Conservation (phyloP, 2,888 invertebrate species). For the Drosophila infuscata region DNA sequence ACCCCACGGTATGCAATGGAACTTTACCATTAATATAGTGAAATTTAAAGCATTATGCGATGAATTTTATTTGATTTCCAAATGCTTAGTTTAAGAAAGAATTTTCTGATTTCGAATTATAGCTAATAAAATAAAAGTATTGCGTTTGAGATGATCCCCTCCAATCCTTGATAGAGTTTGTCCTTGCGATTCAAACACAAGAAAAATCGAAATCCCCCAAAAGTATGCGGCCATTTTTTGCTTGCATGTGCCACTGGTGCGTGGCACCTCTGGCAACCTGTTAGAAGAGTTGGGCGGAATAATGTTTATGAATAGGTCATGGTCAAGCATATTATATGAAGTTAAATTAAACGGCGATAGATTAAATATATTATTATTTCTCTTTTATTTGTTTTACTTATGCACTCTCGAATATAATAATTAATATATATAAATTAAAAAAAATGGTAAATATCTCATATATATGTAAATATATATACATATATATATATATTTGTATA, state of each 20-base stretch:
- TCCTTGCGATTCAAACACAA: background rate
- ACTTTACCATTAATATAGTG: background rate
- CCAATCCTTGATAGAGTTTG: background rate
- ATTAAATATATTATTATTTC: slow-evolving; percentile 27
- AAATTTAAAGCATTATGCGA: background rate
- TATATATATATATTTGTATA: background rate
- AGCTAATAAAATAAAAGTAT: background rate
- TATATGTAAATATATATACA: background rate
- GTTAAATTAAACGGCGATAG: background rate
- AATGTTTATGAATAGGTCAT: too few species aligned
- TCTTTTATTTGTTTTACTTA: slow-evolving; percentile 40
- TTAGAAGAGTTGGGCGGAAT: background rate
- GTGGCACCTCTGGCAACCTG: background rate
- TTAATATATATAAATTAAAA: slow-evolving; percentile 53
- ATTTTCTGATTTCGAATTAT: background rate
- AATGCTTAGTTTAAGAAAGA: background rate
- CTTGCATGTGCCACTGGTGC: background rate
- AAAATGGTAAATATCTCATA: slow-evolving; percentile 24
- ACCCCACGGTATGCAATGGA: background rate
- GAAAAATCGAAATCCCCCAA: background rate
- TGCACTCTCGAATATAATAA: slow-evolving; percentile 32
- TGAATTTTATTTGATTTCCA: background rate
- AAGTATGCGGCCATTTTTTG: background rate
- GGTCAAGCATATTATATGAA: too few species aligned
- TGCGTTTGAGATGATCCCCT: background rate